Percentiles rank a stretch among this genome's conserved stretches.
Evolutionary conservation across 2,888 invertebrate species (phyloP).

Genomic region (Netelia melanura): DNA sequence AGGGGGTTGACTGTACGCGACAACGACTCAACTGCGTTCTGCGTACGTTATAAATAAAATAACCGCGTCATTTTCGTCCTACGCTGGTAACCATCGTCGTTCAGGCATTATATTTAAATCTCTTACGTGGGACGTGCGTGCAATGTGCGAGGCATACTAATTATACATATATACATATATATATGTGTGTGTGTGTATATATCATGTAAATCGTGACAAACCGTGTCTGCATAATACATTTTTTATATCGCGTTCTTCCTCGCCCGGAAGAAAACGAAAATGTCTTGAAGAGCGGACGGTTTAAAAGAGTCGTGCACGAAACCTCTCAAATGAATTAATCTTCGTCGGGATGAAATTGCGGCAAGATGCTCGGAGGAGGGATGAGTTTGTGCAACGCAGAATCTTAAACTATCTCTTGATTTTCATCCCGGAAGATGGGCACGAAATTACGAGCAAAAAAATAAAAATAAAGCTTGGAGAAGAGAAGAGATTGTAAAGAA

Average conservation of each 20-base stretch:
- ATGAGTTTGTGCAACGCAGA: background rate
- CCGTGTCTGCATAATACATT: conserved; percentile 63
- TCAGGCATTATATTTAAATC: conserved; percentile 78
- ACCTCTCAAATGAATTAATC: conserved; percentile 58
- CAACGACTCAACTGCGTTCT: conserved; percentile 41
- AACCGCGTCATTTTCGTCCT: conserved; percentile 66
- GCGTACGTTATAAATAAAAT: conserved; percentile 27
- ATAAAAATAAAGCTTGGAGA: background rate
- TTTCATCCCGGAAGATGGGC: background rate
- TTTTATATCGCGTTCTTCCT: conserved; percentile 60
- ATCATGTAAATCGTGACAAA: conserved; percentile 12
- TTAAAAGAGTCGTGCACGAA: conserved; percentile 15
- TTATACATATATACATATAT: conserved; percentile 63
- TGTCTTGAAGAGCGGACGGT: conserved; percentile 12
- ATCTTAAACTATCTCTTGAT: conserved; percentile 8
- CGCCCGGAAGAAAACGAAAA: conserved; percentile 25
- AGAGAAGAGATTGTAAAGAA: background rate
- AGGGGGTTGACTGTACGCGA: conserved; percentile 30
- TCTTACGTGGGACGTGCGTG: conserved; percentile 66
- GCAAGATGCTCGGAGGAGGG: background rate
- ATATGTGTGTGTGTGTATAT: conserved; percentile 15
- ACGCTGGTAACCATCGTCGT: conserved; percentile 72
- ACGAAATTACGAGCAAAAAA: background rate
- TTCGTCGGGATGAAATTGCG: conserved; percentile 35
- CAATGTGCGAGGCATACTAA: conserved; percentile 72